Evolutionary conservation across 2,113 vertebrate species (phyloP).

Genomic region (Mirza zaza): DNA sequence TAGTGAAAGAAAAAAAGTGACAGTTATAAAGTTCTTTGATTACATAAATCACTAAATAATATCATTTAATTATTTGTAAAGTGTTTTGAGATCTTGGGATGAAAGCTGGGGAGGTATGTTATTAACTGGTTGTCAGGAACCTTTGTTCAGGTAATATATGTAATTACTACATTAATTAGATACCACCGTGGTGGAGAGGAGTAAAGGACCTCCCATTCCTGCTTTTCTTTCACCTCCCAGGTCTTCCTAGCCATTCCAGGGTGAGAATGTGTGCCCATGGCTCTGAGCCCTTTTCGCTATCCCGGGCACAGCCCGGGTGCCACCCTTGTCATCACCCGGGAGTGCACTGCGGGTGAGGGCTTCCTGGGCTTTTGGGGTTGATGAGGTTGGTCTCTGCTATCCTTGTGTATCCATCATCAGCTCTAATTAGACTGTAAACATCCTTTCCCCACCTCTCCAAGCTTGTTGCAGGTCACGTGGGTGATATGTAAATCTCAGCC

Average conservation of each 20-base stretch:
- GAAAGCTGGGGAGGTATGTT: slow-evolving; percentile 45
- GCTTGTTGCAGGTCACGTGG: slow-evolving; percentile 65
- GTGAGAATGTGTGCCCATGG: no score
- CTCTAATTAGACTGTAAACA: slow-evolving; percentile 73
- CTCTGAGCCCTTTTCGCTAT: neutral
- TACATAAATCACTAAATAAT: slow-evolving; percentile 70
- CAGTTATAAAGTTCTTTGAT: slow-evolving; percentile 49
- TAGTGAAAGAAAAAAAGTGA: neutral
- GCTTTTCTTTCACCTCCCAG: neutral
- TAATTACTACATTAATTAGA: slow-evolving; percentile 69
- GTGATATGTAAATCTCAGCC: slow-evolving; percentile 70
- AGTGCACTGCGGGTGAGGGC: neutral
- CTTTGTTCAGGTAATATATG: slow-evolving; percentile 70
- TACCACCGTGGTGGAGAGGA: neutral
- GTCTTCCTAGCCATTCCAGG: neutral
- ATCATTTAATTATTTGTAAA: slow-evolving; percentile 71
- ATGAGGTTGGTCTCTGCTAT: slow-evolving; percentile 10
- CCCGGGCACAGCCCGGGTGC: neutral
- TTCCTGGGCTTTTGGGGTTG: neutral
- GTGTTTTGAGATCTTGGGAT: slow-evolving; percentile 64
- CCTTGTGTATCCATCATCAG: slow-evolving; percentile 55
- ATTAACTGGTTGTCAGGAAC: slow-evolving; percentile 61
- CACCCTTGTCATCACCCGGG: neutral
- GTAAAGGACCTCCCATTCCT: neutral
- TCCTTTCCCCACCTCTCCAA: neutral